Base-by-base conservation (phyloP, 1,140 invertebrate species). In the Panagrolaimus sp. region DNA sequence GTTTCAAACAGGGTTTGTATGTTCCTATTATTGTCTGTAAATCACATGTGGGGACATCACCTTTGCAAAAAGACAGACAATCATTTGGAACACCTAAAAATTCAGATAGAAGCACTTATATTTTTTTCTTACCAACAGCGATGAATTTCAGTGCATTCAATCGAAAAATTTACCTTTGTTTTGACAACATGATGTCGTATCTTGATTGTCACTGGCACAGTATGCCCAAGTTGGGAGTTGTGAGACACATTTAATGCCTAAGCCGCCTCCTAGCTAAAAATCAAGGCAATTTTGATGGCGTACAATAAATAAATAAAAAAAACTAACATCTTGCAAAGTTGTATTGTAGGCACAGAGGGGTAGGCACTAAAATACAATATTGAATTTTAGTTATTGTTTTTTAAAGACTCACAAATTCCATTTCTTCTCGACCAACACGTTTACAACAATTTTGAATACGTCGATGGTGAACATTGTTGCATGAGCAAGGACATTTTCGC, bases 181-280 rank as follows among this genome's bases (percentile, higher is more conserved):
- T 44, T 67, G 72, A 65, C 79, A 81, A 64, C 79, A 81, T 12
- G 55, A 73, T n/a, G 81, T 81, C 43, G 78, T 81, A 64, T 81
- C 79, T 17, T 71, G 77, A 21, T 66, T 63, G 46, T 81, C 79
- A 28, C 78, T 68, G 5, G 79, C 78, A 74, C 79, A 81, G 72
- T 81, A 81, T 4, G 79, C 77, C 79, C 79, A 81, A 7, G 77
- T 81, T 8, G 81, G 83, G 62, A 81, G 62, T 45, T 82, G 77
- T 10, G 75, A 77, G 21, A 81, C 79, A 58, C 79, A 81, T 63
- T 81, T 81, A 17, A 81, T 45, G 0, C 79, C 79, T n/a, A 83
- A 58, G 14, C 68, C 67, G 38, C 73, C 74, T 0, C 78, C 76
- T 4, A 81, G 67, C 79, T 81, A 47, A 73, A 65, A 26, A 28